Evolutionary conservation across 2,888 invertebrate genomes (phyloP).

Genomic region (Amblyjoppa proteus): DNA sequence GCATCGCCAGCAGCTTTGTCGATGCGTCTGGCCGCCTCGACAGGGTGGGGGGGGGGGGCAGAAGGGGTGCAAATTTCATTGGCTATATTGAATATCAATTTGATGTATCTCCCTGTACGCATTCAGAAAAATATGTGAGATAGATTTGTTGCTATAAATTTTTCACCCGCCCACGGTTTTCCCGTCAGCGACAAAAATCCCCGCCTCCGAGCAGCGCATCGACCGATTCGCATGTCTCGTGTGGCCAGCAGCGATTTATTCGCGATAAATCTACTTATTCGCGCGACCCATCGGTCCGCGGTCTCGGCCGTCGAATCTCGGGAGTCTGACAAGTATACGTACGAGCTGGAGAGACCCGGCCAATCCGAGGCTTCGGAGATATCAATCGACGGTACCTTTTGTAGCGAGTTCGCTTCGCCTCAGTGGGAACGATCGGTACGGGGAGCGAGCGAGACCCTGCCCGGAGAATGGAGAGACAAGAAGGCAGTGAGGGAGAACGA

Average conservation of each 20-base stretch:
- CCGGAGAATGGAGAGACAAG: conserved; percentile 34
- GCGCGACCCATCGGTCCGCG: neutral
- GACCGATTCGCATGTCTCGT: neutral
- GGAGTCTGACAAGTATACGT: neutral
- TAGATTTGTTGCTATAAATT: neutral
- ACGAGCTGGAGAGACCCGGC: conserved; percentile 4
- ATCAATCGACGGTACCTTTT: conserved; percentile 72
- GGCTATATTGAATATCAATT: conserved; percentile 24
- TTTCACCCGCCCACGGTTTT: neutral
- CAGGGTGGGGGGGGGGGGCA: neutral
- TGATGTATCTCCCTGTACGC: neutral
- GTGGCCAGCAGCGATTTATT: neutral
- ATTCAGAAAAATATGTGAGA: neutral
- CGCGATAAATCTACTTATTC: neutral
- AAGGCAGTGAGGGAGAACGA: conserved; percentile 34
- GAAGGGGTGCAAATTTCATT: conserved; percentile 37
- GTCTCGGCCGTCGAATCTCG: neutral
- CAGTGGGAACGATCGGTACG: conserved; percentile 64
- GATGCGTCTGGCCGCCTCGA: conserved; percentile 39
- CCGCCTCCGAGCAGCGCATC: no score
- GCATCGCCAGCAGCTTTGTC: conserved; percentile 35
- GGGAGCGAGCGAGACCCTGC: conserved; percentile 44
- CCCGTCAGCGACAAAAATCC: neutral
- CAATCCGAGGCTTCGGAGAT: conserved; percentile 60
- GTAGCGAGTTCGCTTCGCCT: conserved; percentile 66